Percentiles rank a stretch among this genome's conserved stretches.
phyloP scores from a whole-genome alignment of 2,888 invertebrate genomes.

The Lycocerus yunnanus region DNA sequence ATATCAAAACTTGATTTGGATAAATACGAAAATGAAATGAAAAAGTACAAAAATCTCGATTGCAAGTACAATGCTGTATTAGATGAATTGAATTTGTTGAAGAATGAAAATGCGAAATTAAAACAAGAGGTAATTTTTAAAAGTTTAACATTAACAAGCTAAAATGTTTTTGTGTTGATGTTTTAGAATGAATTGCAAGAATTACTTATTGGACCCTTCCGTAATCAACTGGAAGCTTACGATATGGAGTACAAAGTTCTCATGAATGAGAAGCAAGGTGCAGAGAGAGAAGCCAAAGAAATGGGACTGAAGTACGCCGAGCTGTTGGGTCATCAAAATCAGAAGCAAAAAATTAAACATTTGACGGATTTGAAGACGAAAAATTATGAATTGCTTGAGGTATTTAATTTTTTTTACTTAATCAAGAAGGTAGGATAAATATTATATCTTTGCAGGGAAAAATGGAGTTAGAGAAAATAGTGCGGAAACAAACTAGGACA shows the following conservation, averaged over 20 bases:
- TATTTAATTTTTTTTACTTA: slow-evolving; percentile 36
- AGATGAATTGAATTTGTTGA: neutral
- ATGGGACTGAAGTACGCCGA: slow-evolving; percentile 63
- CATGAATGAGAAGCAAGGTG: slow-evolving; percentile 46
- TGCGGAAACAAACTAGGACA: slow-evolving; percentile 46
- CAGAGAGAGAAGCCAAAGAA: slow-evolving; percentile 58
- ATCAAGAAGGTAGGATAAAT: neutral
- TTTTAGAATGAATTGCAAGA: slow-evolving; percentile 43
- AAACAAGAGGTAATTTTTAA: neutral
- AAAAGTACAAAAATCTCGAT: neutral
- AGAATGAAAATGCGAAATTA: neutral
- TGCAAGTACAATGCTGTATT: neutral
- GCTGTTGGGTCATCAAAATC: slow-evolving; percentile 67
- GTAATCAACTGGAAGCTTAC: slow-evolving; percentile 57
- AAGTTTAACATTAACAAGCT: neutral
- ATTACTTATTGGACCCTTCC: slow-evolving; percentile 50
- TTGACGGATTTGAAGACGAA: slow-evolving; percentile 56
- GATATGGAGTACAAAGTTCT: slow-evolving; percentile 56
- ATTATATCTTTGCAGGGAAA: slow-evolving; percentile 43
- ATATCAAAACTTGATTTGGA: slow-evolving; percentile 35
- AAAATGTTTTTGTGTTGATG: neutral
- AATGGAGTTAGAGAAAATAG: slow-evolving; percentile 44
- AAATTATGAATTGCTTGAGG: slow-evolving; percentile 56
- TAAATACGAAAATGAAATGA: neutral
- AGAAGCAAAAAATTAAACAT: slow-evolving; percentile 67